Base-by-base conservation (phyloP, 2,113 vertebrate species). In the Lycocorax pyrrhopterus region DNA sequence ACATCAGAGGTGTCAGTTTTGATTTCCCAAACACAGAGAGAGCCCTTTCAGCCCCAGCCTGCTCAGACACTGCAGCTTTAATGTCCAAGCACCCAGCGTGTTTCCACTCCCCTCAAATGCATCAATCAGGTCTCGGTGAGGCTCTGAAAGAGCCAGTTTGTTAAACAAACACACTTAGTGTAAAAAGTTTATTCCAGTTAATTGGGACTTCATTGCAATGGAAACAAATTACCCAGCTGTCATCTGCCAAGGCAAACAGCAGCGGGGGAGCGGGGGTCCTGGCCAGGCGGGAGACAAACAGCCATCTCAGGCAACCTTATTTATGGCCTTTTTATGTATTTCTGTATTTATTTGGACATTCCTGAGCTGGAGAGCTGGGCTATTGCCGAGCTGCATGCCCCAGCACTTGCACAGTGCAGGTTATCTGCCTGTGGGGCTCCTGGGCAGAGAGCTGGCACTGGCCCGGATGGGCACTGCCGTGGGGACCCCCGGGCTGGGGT, bases 131-230 rank as follows among this genome's bases (percentile, higher is more conserved):
- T 72, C 96, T 97, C 92, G 68, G 82, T 96, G 91, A 94, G 96
- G 96, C 96, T 97, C 96, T 98, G 97, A 98, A 98, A 97, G 97
- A 97, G 95, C 96, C 94, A 97, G 97, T 97, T 97, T 97, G 96
- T 97, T 97, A 97, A 98, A 97, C 95, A 97, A 98, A 97, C 97
- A 98, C 97, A 97, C 96, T 97, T 97, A 98, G 97, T 97, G 97
- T 97, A 98, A 98, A 98, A 98, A 97, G 96, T 98, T 97, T 97
- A 98, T 97, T 97, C 96, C 97, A 98, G 96, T 97, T 97, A 97
- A 98, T 98, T 97, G 96, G 97, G 97, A 96, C 96, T 97, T 97
- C 96, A 97, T 96, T 97, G 97, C 97, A 97, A 96, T 97, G 96
- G 97, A 97, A 97, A 98, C 96, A 97, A 97, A 97, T 98, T 97